phyloP scores from a whole-genome alignment of 2,888 invertebrate genomes.

The Agrochola macilenta region DNA sequence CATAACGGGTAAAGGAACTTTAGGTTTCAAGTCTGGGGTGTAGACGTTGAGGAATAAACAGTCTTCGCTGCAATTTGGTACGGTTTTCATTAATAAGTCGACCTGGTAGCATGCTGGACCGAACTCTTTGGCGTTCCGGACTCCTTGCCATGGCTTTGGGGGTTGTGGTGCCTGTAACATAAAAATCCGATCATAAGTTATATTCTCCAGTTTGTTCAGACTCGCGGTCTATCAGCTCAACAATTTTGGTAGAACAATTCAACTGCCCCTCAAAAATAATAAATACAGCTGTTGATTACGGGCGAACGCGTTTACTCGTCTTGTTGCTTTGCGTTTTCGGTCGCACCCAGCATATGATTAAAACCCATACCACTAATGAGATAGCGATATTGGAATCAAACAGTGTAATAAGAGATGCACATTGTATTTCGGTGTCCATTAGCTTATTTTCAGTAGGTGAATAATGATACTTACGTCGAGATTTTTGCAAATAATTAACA shows the following conservation, averaged over 20 bases:
- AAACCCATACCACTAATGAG: neutral
- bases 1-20: constrained; percentile 74
- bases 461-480: neutral
- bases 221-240: too few species aligned
- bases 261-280: neutral
- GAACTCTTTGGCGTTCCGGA: constrained; percentile 74
- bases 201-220: neutral
- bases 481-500: neutral
- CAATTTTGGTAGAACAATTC: too few species aligned
- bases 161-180: constrained; percentile 70
- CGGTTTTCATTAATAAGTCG: constrained; percentile 30
- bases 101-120: constrained; percentile 75
- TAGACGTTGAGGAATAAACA: constrained; percentile 82
- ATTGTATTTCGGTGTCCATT: neutral
- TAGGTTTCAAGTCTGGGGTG: constrained; percentile 71
- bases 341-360: neutral
- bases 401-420: neutral
- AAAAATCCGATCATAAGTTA: neutral
- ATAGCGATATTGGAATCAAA: neutral
- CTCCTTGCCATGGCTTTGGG: constrained; percentile 74
- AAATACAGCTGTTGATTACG: neutral
- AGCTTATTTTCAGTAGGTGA: neutral
- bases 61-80: constrained; percentile 72
- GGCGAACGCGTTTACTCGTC: neutral
- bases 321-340: neutral